A percentile compares a stretch with the other conserved stretches of the same genome.
Conservation (phyloP, 37 sponge, comb jelly and placozoan genomes). For the Axinella damicornis region DNA sequence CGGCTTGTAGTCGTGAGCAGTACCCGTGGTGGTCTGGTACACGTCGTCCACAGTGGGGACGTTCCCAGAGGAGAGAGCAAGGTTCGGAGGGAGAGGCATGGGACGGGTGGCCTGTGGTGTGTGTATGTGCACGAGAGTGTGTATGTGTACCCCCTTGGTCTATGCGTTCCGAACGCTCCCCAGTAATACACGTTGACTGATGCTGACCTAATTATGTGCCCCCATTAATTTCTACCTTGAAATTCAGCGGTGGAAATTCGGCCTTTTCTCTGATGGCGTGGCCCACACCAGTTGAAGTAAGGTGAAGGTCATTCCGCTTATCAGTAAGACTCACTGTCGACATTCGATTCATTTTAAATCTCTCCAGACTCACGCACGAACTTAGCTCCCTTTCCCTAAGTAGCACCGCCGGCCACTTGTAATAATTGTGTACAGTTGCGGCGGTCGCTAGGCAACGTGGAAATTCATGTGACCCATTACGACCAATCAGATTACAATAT, state of each 20-base stretch:
- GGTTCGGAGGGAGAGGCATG: slow-evolving; percentile 36
- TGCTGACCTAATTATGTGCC: no score
- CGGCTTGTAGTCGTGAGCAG: slow-evolving; percentile 47
- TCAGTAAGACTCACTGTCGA: slow-evolving; percentile 54
- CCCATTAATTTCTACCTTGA: no score
- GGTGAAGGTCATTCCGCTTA: slow-evolving; percentile 67
- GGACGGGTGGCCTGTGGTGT: slow-evolving; percentile 23
- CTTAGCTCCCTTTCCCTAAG: no score
- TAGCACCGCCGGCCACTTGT: no score
- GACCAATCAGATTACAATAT: slow-evolving; percentile 50
- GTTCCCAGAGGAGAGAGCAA: slow-evolving; percentile 5
- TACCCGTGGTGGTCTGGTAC: slow-evolving; percentile 66
- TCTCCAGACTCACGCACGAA: background rate
- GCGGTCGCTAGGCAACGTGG: background rate
- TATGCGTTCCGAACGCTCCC: no score
- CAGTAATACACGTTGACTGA: no score
- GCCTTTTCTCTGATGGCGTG: slow-evolving; percentile 24
- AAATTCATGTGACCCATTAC: no score
- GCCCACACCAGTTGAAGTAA: slow-evolving; percentile 74
- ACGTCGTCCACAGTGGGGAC: slow-evolving; percentile 25
- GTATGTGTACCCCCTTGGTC: no score
- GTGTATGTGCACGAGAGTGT: no score
- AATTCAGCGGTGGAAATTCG: background rate
- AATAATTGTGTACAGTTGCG: background rate
- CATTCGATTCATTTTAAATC: slow-evolving; percentile 27